Evolutionary conservation across 2,113 vertebrate species (phyloP).

Genomic region (Girardinichthys multiradiatus): DNA sequence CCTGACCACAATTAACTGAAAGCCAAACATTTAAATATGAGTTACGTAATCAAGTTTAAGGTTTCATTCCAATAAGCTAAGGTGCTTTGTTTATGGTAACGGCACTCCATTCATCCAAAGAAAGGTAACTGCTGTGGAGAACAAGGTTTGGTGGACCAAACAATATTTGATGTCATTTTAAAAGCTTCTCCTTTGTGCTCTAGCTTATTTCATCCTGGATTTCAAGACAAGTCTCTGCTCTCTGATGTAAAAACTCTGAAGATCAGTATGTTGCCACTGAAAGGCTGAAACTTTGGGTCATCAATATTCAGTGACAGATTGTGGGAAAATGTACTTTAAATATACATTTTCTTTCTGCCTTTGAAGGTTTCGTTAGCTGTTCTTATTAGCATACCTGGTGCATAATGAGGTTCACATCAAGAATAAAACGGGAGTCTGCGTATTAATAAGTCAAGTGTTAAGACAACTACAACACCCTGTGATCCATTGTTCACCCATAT

Average conservation of each 20-base stretch:
- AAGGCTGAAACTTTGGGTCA: not conserved
- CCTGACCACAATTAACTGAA: too few species aligned
- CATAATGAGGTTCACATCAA: constrained; percentile 33
- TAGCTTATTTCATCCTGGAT: not conserved
- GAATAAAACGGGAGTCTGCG: constrained; percentile 14
- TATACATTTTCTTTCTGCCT: constrained; percentile 11
- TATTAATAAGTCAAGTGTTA: constrained; percentile 1
- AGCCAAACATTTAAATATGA: too few species aligned
- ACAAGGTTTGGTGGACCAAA: too few species aligned
- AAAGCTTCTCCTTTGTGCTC: not conserved
- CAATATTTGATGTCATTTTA: not conserved
- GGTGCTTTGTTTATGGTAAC: too few species aligned
- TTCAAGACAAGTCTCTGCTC: not conserved
- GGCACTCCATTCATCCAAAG: too few species aligned
- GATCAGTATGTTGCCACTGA: not conserved
- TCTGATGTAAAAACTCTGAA: not conserved
- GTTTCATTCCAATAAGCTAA: too few species aligned
- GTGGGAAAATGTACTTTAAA: not conserved
- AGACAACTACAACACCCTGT: constrained; percentile 28
- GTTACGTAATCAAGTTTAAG: too few species aligned
- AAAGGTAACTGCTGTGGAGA: too few species aligned
- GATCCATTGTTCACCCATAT: constrained; percentile 38
- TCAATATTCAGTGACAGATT: not conserved
- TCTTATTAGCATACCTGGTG: constrained; percentile 24
- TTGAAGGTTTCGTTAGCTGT: constrained; percentile 15